A percentile compares a stretch with the other conserved stretches of the same genome.
Evolutionary conservation across 2,113 vertebrate genomes (phyloP).

Genomic region (Melanostigma gelatinosum): DNA sequence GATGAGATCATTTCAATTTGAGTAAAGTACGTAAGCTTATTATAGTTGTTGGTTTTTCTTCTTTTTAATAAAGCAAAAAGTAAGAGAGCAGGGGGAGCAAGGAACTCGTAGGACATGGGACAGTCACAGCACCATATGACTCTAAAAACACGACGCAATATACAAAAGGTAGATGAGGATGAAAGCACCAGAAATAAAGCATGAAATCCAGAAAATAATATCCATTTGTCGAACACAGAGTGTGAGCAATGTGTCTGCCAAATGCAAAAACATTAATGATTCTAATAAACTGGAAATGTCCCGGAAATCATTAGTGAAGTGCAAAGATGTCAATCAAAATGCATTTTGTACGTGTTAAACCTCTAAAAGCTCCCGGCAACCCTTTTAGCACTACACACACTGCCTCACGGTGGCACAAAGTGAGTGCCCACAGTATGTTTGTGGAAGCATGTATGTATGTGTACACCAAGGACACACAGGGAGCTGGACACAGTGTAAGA

Average conservation of each 20-base stretch:
- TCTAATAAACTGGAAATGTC: constrained; percentile 31
- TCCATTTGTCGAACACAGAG: constrained; percentile 24
- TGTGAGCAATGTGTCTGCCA: not conserved
- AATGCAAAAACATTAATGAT: constrained; percentile 31
- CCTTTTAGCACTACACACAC: constrained; percentile 40
- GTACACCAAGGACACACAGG: not conserved
- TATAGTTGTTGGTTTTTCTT: not conserved
- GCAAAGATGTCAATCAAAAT: constrained; percentile 36
- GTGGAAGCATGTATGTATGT: not conserved
- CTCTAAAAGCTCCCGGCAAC: constrained; percentile 38
- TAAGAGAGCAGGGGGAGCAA: not conserved
- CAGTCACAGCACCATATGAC: not conserved
- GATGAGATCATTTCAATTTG: constrained; percentile 13
- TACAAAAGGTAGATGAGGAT: not conserved
- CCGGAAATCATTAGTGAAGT: constrained; percentile 6
- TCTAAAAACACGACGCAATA: not conserved
- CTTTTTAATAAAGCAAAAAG: not conserved
- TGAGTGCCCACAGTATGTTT: not conserved
- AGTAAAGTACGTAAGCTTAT: not conserved
- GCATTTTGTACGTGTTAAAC: constrained; percentile 20
- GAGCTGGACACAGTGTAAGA: constrained; percentile 18
- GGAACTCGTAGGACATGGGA: not conserved
- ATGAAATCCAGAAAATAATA: not conserved
- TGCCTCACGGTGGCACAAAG: not conserved
- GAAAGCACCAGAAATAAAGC: not conserved